phyloP scores from a whole-genome alignment of 2,888 invertebrate genomes.

The Pheosia tremula region DNA sequence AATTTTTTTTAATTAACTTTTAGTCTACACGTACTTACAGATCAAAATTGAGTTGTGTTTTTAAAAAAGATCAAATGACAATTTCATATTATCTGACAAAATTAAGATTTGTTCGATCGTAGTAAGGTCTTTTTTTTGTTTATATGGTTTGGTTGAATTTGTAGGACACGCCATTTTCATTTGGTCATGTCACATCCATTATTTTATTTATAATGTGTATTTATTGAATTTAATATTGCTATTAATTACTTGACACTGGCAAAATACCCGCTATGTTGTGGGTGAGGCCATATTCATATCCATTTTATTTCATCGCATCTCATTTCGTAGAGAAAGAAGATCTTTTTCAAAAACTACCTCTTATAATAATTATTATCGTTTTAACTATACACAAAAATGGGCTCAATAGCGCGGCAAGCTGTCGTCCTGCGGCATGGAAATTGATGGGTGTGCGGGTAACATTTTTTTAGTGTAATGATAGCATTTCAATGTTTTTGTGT shows the following conservation, averaged over 20 bases:
- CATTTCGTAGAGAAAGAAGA: too few species aligned
- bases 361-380: constrained; percentile 1
- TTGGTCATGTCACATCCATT: too few species aligned
- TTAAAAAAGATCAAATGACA: background rate
- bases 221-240: too few species aligned
- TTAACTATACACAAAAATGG: constrained; percentile 1
- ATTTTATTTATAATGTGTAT: too few species aligned
- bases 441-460: background rate
- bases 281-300: too few species aligned
- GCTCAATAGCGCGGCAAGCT: background rate
- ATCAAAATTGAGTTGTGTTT: background rate
- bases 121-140: background rate
- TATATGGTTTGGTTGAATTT: too few species aligned
- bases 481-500: constrained; percentile 9
- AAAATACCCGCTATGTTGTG: too few species aligned
- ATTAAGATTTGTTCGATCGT: too few species aligned
- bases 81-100: background rate
- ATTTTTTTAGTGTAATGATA: background rate
- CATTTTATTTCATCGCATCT: too few species aligned
- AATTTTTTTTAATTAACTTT: background rate
- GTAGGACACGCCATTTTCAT: too few species aligned
- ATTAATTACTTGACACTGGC: too few species aligned
- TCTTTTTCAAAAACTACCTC: background rate
- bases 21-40: background rate
- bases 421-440: background rate